Conservation (phyloP, 1,140 invertebrate species). For the Brachionus koreanus region DNA sequence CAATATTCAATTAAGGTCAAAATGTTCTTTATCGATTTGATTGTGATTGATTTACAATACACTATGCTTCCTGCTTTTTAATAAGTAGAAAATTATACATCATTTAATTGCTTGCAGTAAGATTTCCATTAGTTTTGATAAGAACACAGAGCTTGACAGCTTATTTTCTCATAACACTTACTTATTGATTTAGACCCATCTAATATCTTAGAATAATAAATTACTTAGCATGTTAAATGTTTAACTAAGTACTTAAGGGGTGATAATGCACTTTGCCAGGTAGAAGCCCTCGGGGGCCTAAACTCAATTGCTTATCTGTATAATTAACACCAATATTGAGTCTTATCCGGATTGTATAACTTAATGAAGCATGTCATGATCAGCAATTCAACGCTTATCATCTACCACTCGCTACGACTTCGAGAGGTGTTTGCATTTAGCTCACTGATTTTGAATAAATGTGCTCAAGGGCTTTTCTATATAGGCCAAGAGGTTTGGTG, state of each 20-base stretch:
- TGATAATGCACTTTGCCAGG: conserved; percentile 3
- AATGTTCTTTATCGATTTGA: background rate
- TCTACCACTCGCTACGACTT: background rate
- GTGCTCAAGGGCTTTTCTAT: background rate
- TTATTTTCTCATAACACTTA: background rate
- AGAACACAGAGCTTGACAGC: background rate
- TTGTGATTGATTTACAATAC: background rate
- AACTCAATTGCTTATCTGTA: background rate
- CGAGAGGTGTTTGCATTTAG: background rate
- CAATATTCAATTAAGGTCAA: background rate
- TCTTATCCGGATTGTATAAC: background rate
- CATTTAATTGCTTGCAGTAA: background rate
- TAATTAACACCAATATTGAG: background rate
- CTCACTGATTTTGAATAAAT: background rate
- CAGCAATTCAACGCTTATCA: background rate
- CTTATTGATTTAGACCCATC: background rate
- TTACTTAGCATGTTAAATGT: background rate
- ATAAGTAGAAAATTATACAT: background rate
- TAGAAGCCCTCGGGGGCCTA: background rate
- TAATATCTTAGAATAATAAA: background rate
- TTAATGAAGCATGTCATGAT: background rate
- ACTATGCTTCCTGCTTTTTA: background rate
- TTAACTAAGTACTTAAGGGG: background rate
- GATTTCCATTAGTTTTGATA: background rate
- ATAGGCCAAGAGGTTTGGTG: background rate